A percentile compares a stretch with the other conserved stretches of the same genome.
These are phyloP conservation scores for Trachemys scripta DNA, from an alignment of 2,113 vertebrate genomes.

Conservation along the genomic window DNA sequence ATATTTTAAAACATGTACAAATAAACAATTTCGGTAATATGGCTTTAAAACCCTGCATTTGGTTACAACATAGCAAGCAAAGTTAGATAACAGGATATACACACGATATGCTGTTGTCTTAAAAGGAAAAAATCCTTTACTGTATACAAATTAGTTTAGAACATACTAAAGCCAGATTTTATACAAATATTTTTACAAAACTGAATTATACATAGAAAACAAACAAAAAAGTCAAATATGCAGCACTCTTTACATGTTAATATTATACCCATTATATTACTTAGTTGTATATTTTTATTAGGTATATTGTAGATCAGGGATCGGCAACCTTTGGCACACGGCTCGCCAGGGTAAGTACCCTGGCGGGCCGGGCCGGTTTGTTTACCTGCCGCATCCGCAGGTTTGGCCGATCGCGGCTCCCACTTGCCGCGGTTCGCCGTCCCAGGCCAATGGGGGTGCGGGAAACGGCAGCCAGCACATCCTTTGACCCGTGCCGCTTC, in stretches of 20 bases:
- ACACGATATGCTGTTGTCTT: neutral
- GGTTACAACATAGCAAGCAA: constrained; percentile 47
- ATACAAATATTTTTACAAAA: constrained; percentile 72
- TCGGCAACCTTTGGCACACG: no score
- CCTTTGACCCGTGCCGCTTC: no score
- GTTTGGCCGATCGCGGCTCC: no score
- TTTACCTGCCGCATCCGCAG: no score
- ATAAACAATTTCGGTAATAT: constrained; percentile 23
- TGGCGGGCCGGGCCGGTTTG: no score
- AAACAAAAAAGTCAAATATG: constrained; percentile 48
- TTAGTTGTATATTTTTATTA: neutral
- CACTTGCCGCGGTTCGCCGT: no score
- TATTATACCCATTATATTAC: constrained; percentile 18
- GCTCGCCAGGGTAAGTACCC: no score
- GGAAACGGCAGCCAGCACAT: no score
- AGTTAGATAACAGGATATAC: constrained; percentile 39
- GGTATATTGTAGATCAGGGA: neutral
- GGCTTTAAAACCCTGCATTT: constrained; percentile 63
- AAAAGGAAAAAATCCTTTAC: constrained; percentile 32
- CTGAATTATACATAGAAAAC: constrained; percentile 48
- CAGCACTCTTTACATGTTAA: constrained; percentile 45
- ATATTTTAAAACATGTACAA: neutral
- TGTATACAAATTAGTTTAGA: constrained; percentile 65
- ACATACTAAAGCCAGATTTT: constrained; percentile 56
- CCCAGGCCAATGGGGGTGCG: no score